Evolutionary conservation across 2,113 vertebrate species (phyloP), one percentile per base, ranked within the genome.

Genomic region (Chamaetylas fuelleborni): DNA sequence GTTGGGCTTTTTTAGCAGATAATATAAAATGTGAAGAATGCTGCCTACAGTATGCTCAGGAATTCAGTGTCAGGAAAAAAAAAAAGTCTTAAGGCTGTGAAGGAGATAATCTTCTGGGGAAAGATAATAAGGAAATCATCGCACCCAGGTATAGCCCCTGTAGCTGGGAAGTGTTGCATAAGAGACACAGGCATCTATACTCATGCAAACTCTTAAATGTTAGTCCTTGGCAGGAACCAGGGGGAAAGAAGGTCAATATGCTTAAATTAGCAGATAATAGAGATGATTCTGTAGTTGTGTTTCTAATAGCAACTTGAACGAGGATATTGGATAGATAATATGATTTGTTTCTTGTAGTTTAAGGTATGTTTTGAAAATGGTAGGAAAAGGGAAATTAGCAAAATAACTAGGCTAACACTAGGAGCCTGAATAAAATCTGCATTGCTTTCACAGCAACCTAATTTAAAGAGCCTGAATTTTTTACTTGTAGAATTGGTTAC

Each of bases 201-300:
- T 53, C 43, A 28, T 40, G 36, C 12, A 94, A 31, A 60, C 23
- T 76, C 57, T 76, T 58, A 65, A 76, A 60, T 26, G 4, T 14
- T 47, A 22, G 60, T 90, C 26, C 16, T 66, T 66, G 34, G 9
- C 15, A 70, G 71, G 25, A 70, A 84, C 6, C 12, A 66, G 29
- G 9, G 18, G 9, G 9, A 61, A 91, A 90, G 53, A 61, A 82
- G 66, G 77, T 85, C 78, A 95, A 19, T 79, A 74, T 42, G 19
- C 73, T 77, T 90, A 92, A 93, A 90, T 86, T 86, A 88, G 42
- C 22, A 89, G 78, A 62, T 66, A 89, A 86, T 67, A 31, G 33
- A 87, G 45, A 65, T 69, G 94, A 91, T 89, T 85, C 33, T 80
- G 31, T 33, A 74, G 38, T 38, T 79, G 11, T 69, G 19, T 83